phyloP scores from a whole-genome alignment of 2,888 invertebrate species.

The Zhengitettix transpicula region DNA sequence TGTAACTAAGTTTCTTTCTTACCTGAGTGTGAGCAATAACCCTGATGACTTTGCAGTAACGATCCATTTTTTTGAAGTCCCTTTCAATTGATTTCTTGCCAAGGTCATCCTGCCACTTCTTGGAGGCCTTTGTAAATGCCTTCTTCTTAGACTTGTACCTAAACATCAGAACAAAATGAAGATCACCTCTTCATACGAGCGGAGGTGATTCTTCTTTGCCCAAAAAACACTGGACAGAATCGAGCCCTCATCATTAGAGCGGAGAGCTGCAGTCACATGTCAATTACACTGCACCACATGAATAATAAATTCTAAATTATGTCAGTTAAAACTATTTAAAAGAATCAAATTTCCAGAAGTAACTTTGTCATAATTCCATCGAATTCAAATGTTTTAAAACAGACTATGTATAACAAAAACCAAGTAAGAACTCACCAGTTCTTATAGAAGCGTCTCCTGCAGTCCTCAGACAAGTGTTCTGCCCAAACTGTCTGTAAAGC shows the following conservation, averaged over 20 bases:
- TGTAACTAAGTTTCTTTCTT: slow-evolving; percentile 15
- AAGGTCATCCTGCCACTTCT: slow-evolving; percentile 96
- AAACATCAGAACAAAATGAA: neutral
- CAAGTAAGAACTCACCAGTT: slow-evolving; percentile 78
- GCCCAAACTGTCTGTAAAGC: slow-evolving; percentile 95
- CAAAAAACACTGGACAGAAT: slow-evolving; percentile 1
- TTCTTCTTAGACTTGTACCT: slow-evolving; percentile 99
- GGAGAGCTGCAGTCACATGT: slow-evolving; percentile 37
- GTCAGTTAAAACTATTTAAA: no score
- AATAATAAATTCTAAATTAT: no score
- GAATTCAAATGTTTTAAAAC: no score
- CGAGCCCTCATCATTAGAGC: slow-evolving; percentile 50
- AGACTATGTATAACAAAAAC: neutral
- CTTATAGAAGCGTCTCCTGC: slow-evolving; percentile 97
- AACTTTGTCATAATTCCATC: no score
- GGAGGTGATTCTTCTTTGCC: slow-evolving; percentile 5
- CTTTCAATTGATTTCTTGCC: slow-evolving; percentile 94
- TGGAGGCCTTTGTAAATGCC: slow-evolving; percentile 95
- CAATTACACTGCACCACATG: no score
- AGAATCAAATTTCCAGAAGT: no score
- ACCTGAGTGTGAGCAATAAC: slow-evolving; percentile 97
- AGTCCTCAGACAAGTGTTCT: slow-evolving; percentile 97
- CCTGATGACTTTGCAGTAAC: slow-evolving; percentile 93
- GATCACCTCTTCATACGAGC: slow-evolving; percentile 10
- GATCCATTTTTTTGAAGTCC: slow-evolving; percentile 92